A percentile compares a stretch with the other conserved stretches of the same genome.
Evolutionary conservation across 2,797 vertebrate species (phyloP).

Genomic region (Kryptolebias ocellatus): DNA sequence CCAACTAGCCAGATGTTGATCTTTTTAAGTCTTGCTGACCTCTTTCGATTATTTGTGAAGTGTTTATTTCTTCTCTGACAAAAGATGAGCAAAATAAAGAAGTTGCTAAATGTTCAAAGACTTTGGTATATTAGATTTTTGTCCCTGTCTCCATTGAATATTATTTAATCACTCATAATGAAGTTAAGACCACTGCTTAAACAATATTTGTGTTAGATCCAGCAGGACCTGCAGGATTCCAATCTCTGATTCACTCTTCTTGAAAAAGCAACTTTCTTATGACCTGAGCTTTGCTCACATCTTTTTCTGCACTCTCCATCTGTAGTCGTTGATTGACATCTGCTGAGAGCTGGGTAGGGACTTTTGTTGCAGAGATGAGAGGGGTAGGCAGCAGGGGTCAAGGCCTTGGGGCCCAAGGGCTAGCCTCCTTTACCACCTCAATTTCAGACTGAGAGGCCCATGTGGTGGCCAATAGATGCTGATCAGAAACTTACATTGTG

Average conservation of each 20-base stretch:
- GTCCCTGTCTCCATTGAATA: not conserved
- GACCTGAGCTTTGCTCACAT: constrained; percentile 25
- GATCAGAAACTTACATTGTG: constrained; percentile 57
- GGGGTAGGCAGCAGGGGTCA: constrained; percentile 64
- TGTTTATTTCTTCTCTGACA: too few relatives aligned
- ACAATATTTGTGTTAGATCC: not conserved
- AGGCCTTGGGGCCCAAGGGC: constrained; percentile 41
- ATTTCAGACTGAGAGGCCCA: constrained; percentile 31
- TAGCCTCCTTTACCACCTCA: constrained; percentile 41
- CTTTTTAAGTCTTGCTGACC: constrained; percentile 36
- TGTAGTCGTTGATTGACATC: constrained; percentile 80
- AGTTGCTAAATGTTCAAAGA: too few relatives aligned
- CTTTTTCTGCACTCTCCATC: constrained; percentile 72
- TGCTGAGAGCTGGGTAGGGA: constrained; percentile 63
- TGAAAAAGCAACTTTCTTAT: constrained; percentile 6
- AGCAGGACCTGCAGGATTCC: not conserved
- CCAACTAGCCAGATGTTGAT: constrained; percentile 61
- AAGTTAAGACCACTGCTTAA: not conserved
- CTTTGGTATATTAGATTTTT: too few relatives aligned
- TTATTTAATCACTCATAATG: not conserved
- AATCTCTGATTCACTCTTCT: too few relatives aligned
- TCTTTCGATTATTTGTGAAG: not conserved
- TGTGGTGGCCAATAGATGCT: constrained; percentile 37
- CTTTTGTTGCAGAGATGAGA: constrained; percentile 70
- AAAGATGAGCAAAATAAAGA: not conserved